Evolutionary conservation across 1,140 invertebrate genomes (phyloP).

Genomic region (Drosophila punjabiensis): DNA sequence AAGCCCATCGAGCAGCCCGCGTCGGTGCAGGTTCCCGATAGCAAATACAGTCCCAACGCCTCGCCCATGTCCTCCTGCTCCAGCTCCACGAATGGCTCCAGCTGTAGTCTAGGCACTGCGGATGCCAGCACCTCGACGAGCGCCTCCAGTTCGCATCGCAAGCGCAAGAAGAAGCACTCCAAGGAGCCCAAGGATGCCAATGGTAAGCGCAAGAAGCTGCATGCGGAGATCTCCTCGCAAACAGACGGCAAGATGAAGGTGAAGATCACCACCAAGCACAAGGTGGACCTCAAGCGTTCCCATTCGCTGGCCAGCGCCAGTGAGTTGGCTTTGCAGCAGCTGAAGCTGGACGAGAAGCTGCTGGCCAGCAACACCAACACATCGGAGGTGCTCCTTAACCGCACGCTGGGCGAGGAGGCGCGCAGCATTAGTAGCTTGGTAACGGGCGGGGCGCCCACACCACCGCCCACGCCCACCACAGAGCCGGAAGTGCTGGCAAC

Average conservation of each 20-base stretch:
- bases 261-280: constrained; percentile 78
- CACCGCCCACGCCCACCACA: constrained; percentile 15
- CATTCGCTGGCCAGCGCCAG: constrained; percentile 62
- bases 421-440: constrained; percentile 72
- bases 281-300: constrained; percentile 69
- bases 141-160: constrained; percentile 72
- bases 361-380: constrained; percentile 1
- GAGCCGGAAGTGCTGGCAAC: constrained; percentile 19
- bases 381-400: constrained; percentile 60
- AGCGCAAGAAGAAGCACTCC: constrained; percentile 85
- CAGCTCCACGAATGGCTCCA: constrained; percentile 68
- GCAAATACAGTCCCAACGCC: constrained; percentile 75
- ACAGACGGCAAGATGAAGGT: constrained; percentile 84
- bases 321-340: constrained; percentile 53
- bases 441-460: constrained; percentile 24
- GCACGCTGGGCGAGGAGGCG: constrained; percentile 65
- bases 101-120: constrained; percentile 43
- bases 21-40: constrained; percentile 3
- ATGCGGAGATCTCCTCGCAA: constrained; percentile 81
- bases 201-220: constrained; percentile 76
- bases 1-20: constrained; percentile 73
- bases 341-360: constrained; percentile 47
- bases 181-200: constrained; percentile 80
- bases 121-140: constrained; percentile 25
- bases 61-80: constrained; percentile 79